Percentiles rank a stretch among this genome's conserved stretches.
These are phyloP conservation scores for Amphilophus citrinellus DNA, from an alignment of 2,113 vertebrate species.

Conservation along the genomic window DNA sequence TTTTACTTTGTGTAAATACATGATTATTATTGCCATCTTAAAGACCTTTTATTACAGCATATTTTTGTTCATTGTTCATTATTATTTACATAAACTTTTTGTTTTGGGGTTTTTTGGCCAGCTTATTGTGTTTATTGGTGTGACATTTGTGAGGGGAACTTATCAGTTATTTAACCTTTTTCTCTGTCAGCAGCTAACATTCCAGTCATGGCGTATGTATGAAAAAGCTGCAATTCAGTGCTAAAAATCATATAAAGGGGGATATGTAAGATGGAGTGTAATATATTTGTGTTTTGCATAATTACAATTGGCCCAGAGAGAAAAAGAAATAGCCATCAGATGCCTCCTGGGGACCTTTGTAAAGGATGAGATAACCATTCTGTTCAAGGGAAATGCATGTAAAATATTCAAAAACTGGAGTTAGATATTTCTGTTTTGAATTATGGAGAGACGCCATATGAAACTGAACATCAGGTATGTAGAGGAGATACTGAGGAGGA, in stretches of 20 bases:
- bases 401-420: constrained; percentile 30
- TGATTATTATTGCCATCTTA: constrained; percentile 52
- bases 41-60: constrained; percentile 44
- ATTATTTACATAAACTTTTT: constrained; percentile 28
- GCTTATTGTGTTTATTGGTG: constrained; percentile 37
- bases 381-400: constrained; percentile 26
- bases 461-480: constrained; percentile 52
- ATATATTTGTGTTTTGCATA: constrained; percentile 49
- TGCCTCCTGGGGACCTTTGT: neutral
- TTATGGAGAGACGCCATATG: constrained; percentile 68
- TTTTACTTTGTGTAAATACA: constrained; percentile 70
- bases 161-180: constrained; percentile 47
- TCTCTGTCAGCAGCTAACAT: constrained; percentile 48
- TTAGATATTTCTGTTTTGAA: constrained; percentile 36
- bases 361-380: constrained; percentile 15
- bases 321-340: constrained; percentile 3
- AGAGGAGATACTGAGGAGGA: constrained; percentile 44
- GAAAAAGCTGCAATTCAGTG: constrained; percentile 22
- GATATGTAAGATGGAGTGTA: constrained; percentile 55
- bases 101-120: neutral
- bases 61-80: constrained; percentile 53
- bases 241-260: constrained; percentile 13
- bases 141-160: constrained; percentile 29
- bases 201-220: constrained; percentile 38
- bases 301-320: neutral